Base-by-base conservation (phyloP, 2,888 invertebrate species). In the Erebia palarica region DNA sequence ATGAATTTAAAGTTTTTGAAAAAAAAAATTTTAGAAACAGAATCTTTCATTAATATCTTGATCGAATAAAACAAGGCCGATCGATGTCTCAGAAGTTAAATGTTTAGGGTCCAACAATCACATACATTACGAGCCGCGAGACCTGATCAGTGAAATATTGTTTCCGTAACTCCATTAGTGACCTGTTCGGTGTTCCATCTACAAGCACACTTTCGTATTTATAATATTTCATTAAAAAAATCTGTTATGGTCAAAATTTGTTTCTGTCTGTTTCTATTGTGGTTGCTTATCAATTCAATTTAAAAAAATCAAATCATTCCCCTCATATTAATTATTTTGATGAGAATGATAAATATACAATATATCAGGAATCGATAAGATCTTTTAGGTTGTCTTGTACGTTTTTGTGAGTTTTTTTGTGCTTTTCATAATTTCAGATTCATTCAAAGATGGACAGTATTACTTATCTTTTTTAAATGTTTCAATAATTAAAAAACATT, bases 81-180 rank as follows among this genome's bases (percentile, higher is more conserved):
- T 18, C 14, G 14, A 18, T n/a, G 80, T 78, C 77, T 75, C 51
- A 69, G 78, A 80, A 83, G 80, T 82, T 79, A 72, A 73, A 76
- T 80, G 79, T 79, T 78, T 81, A 80, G 86, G 84, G 87, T 84
- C 84, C 89, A n/a, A n/a, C n/a, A 86, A 90, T 90, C 88, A 90
- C 86, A 79, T 78, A 80, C 81, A 81, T 85, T 84, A 82, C 75
- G 79, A 78, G 75, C 79, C 78, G 75, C 75, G 79, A 80, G 80
- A 81, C 80, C 79, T 78, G 80, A 79, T 78, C 81, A 78, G 86
- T 91, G 85, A 91, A 89, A 88, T 92, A 92, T 90, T 88, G 87
- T 88, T 88, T 88, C 84, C 84, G 82, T 86, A 88, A 86, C 84
- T 81, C 87, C 87, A 91, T 91, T 91, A 91, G 82, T 84, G 85